Percentiles rank a stretch among this genome's conserved stretches.
Evolutionary conservation across 2,113 vertebrate species (phyloP).

Genomic region (Poeciliopsis turrubarensis): DNA sequence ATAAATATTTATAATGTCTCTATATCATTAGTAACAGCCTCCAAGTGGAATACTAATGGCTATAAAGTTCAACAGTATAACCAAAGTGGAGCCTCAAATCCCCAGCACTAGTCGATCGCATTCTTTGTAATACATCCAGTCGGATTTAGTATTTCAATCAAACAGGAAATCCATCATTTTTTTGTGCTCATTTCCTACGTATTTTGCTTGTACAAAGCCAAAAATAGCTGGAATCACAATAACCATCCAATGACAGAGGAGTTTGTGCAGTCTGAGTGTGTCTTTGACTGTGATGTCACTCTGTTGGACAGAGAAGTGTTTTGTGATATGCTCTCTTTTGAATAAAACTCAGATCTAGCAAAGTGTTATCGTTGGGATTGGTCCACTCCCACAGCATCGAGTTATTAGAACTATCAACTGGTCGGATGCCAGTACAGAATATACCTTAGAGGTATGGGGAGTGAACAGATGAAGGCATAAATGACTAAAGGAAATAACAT

Average conservation of each 20-base stretch:
- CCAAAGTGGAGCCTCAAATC: conserved; percentile 1
- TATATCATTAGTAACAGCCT: conserved; percentile 5
- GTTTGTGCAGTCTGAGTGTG: conserved; percentile 1
- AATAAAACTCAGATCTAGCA: conserved; percentile 30
- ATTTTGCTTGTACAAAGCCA: not conserved
- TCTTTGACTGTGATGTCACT: conserved; percentile 17
- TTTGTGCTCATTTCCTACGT: conserved; percentile 16
- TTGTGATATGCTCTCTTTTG: conserved; percentile 31
- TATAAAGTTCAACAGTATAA: conserved; percentile 23
- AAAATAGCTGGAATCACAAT: conserved; percentile 15
- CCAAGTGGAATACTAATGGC: not conserved
- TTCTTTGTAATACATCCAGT: not conserved
- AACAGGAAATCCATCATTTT: conserved; percentile 6
- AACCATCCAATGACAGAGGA: conserved; percentile 30
- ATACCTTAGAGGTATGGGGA: not conserved
- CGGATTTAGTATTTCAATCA: not conserved
- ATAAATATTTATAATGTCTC: conserved; percentile 2
- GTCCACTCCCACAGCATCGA: conserved; percentile 12
- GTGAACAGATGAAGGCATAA: conserved; percentile 9
- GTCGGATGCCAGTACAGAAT: conserved; percentile 4
- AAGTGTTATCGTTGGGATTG: conserved; percentile 39
- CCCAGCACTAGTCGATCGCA: not conserved
- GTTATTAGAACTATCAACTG: conserved; percentile 21
- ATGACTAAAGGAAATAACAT: conserved; percentile 3
- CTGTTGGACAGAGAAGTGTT: conserved; percentile 23